These are phyloP conservation scores for Zosterops pallidus DNA, from an alignment of 2,113 vertebrate species.

Conservation along the genomic window DNA sequence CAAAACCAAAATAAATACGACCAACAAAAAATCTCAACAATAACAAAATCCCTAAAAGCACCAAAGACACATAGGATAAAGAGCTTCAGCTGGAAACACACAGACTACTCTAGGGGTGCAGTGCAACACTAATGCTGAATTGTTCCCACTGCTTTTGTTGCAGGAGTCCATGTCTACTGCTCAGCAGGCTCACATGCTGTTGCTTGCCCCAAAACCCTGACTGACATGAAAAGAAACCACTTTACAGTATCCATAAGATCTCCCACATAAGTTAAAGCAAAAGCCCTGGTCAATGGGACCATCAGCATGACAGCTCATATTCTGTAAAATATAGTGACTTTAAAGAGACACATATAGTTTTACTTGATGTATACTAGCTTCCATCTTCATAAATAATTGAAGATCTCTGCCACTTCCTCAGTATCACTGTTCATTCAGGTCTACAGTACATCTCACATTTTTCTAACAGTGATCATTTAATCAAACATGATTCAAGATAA, in stretches of 20 bases:
- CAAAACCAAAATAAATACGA: background rate
- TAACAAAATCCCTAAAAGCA: background rate
- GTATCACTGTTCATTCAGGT: background rate
- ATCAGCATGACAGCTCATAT: background rate
- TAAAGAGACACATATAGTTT: background rate
- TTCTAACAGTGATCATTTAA: background rate
- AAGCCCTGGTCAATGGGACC: background rate
- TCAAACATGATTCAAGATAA: background rate
- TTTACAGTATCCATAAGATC: background rate
- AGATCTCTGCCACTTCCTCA: background rate
- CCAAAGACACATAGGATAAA: background rate
- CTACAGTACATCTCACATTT: background rate
- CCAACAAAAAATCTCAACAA: background rate
- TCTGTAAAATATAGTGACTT: background rate
- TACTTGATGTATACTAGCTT: background rate
- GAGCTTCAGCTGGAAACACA: background rate
- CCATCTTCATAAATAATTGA: background rate
- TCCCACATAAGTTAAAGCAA: background rate
- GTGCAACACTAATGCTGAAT: background rate
- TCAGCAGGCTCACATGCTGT: background rate
- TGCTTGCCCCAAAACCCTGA: background rate
- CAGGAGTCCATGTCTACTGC: background rate
- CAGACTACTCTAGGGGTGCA: background rate
- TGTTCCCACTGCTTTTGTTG: background rate
- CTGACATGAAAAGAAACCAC: background rate